Evolutionary conservation across 2,888 invertebrate genomes (phyloP).

Genomic region (Gnatocerus cornutus): DNA sequence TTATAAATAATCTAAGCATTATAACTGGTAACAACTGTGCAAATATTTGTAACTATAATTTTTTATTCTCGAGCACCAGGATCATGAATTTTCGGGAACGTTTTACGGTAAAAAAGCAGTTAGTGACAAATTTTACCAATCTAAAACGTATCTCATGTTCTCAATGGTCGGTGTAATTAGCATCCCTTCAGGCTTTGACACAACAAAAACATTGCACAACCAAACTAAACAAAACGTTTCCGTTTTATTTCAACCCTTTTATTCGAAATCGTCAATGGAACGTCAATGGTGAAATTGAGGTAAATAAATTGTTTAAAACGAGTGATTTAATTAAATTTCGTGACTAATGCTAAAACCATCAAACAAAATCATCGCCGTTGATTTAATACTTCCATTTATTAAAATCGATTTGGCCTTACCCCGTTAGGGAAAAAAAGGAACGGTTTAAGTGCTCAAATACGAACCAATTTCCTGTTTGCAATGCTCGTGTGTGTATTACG

Average conservation of each 20-base stretch:
- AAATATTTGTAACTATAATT: no score
- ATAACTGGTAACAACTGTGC: no score
- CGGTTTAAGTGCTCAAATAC: slow-evolving; percentile 15
- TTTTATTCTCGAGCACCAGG: no score
- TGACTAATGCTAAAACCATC: slow-evolving; percentile 28
- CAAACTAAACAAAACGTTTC: slow-evolving; percentile 8
- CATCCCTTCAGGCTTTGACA: not conserved
- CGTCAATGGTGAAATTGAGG: slow-evolving; percentile 12
- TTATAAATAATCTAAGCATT: no score
- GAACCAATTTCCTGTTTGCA: slow-evolving; percentile 15
- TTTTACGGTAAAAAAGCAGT: not conserved
- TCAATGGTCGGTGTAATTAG: not conserved
- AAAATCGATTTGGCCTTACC: slow-evolving; percentile 8
- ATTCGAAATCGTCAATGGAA: slow-evolving; percentile 22
- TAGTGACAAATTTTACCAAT: not conserved
- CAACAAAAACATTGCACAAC: slow-evolving; percentile 3
- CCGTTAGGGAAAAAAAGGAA: not conserved
- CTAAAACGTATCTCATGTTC: slow-evolving; percentile 1
- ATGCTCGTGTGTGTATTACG: slow-evolving; percentile 1
- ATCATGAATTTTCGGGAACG: no score
- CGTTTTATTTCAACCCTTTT: slow-evolving; percentile 15
- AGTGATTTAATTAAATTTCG: slow-evolving; percentile 32
- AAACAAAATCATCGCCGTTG: slow-evolving; percentile 10
- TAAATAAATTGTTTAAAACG: not conserved
- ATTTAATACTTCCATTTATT: slow-evolving; percentile 16